These are phyloP conservation scores for Gephyroberyx darwinii DNA, from an alignment of 2,797 vertebrate genomes.

Conservation along the genomic window DNA sequence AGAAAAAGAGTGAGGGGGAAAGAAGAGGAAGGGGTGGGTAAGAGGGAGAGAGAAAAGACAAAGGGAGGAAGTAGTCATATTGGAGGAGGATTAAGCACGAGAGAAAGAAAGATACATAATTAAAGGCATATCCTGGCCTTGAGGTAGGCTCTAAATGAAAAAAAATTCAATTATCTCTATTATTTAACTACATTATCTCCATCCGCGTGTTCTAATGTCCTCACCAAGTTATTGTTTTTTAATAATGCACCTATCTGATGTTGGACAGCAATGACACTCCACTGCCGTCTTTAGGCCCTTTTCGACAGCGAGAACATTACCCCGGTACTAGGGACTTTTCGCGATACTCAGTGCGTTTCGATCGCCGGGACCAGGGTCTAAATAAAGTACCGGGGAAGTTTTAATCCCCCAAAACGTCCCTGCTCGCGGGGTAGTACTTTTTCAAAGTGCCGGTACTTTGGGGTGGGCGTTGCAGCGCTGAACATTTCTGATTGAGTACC, in stretches of 20 bases:
- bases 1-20: not conserved
- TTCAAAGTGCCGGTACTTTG: no score
- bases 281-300: no score
- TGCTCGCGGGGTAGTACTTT: no score
- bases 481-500: no score
- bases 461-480: no score
- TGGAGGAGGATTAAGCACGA: slow-evolving; percentile 45
- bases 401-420: no score
- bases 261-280: no score
- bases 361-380: no score
- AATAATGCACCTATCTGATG: not conserved
- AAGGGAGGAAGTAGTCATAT: slow-evolving; percentile 34
- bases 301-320: no score
- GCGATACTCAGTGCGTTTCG: no score
- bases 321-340: no score
- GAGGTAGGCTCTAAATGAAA: slow-evolving; percentile 51
- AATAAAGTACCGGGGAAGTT: no score
- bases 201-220: slow-evolving; percentile 49
- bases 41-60: slow-evolving; percentile 19
- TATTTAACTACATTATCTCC: slow-evolving; percentile 64
- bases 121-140: slow-evolving; percentile 44
- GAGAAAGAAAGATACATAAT: slow-evolving; percentile 56
- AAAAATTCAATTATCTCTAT: slow-evolving; percentile 66
- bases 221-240: slow-evolving; percentile 13
- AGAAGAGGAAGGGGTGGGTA: slow-evolving; percentile 9